Conservation (phyloP, 2,888 invertebrate genomes). For the Leistus spinibarbis region DNA sequence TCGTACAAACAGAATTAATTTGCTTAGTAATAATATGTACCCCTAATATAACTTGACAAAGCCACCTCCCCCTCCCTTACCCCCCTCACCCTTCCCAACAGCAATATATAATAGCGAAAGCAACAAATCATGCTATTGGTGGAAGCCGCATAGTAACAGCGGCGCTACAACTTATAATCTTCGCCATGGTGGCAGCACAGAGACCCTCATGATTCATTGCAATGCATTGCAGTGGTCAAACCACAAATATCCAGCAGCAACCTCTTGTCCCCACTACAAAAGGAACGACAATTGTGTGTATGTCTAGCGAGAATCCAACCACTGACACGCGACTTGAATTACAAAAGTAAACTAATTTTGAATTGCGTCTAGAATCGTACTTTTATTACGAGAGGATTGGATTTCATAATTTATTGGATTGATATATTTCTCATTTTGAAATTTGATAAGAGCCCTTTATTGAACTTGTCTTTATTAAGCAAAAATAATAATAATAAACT, state of each 20-base stretch:
- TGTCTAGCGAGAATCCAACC: neutral
- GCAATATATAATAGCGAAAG: neutral
- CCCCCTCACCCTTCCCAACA: neutral
- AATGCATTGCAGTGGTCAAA: conserved; percentile 3
- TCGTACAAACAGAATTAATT: neutral
- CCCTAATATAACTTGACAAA: neutral
- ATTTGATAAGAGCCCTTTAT: too few species aligned
- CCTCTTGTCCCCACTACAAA: neutral
- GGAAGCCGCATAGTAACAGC: neutral
- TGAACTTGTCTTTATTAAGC: too few species aligned
- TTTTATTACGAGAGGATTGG: too few species aligned
- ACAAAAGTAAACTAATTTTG: neutral
- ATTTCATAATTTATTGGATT: too few species aligned
- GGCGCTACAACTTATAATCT: conserved; percentile 1
- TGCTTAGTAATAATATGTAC: neutral
- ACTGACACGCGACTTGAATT: neutral
- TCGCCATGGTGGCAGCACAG: neutral
- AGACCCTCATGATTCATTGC: conserved; percentile 6
- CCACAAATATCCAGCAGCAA: neutral
- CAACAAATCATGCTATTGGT: neutral
- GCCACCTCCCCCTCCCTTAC: neutral
- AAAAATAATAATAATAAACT: too few species aligned
- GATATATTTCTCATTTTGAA: too few species aligned
- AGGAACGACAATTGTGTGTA: neutral
- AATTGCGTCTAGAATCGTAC: too few species aligned